phyloP scores from a whole-genome alignment of 2,113 vertebrate species.

The Brachypteracias leptosomus region DNA sequence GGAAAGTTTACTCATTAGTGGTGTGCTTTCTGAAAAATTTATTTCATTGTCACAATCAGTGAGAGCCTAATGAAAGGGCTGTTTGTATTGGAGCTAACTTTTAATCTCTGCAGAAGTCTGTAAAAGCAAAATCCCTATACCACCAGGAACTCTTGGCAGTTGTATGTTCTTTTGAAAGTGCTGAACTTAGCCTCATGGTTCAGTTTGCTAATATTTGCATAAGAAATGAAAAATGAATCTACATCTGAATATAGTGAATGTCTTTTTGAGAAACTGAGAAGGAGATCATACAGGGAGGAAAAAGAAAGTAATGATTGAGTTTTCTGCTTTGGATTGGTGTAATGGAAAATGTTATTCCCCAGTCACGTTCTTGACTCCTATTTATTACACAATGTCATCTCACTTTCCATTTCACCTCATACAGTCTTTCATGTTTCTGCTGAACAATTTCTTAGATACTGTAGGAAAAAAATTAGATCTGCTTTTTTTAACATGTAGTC shows the following conservation, averaged over 20 bases:
- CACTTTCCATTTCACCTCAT: slow-evolving; percentile 43
- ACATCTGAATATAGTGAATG: neutral
- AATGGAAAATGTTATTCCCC: slow-evolving; percentile 55
- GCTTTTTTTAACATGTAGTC: slow-evolving; percentile 7
- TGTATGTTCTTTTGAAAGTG: neutral
- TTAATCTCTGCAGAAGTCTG: neutral
- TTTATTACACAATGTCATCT: slow-evolving; percentile 35
- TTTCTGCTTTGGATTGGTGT: slow-evolving; percentile 14
- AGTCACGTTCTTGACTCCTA: neutral
- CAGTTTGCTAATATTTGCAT: neutral
- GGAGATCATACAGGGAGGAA: neutral
- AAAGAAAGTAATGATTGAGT: neutral
- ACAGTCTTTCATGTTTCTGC: slow-evolving; percentile 19
- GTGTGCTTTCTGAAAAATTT: neutral
- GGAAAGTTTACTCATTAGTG: neutral
- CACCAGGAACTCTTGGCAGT: slow-evolving; percentile 1
- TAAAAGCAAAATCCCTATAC: slow-evolving; percentile 3
- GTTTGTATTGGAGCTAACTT: slow-evolving; percentile 20
- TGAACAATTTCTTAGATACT: neutral
- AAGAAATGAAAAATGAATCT: slow-evolving; percentile 37
- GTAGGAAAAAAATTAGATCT: slow-evolving; percentile 16
- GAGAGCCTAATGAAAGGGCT: neutral
- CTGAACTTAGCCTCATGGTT: neutral
- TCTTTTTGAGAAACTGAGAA: neutral
- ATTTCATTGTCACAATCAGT: neutral